Conservation (phyloP, 2,797 vertebrate genomes). For the Chelon auratus region DNA sequence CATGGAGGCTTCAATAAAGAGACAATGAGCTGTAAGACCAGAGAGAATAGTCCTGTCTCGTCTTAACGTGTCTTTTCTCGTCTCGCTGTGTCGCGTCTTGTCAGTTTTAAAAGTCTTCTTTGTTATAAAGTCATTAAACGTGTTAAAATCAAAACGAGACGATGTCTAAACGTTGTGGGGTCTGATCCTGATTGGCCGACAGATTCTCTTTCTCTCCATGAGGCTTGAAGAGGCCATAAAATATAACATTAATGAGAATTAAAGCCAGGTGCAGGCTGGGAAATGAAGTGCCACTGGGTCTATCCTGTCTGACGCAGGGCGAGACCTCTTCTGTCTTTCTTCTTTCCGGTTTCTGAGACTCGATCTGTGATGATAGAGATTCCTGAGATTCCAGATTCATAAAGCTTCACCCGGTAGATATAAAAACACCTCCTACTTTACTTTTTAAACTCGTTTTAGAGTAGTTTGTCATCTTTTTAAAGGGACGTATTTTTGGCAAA, state of each 20-base stretch:
- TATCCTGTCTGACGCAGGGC: background rate
- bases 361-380: constrained; percentile 1
- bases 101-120: too few species aligned
- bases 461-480: background rate
- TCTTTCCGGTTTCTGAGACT: background rate
- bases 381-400: constrained; percentile 47
- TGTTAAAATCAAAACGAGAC: background rate
- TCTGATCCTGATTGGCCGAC: constrained; percentile 30
- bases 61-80: too few species aligned
- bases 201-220: background rate
- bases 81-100: too few species aligned
- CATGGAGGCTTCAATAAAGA: too few species aligned
- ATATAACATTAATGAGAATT: background rate
- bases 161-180: background rate
- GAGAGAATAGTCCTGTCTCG: too few species aligned
- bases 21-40: too few species aligned
- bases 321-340: background rate
- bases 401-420: background rate
- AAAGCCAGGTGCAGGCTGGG: background rate
- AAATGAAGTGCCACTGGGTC: background rate
- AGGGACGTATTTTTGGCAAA: too few species aligned
- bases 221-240: background rate
- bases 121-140: background rate
- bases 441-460: too few species aligned
- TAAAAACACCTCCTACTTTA: background rate